Conservation (phyloP, 1,140 invertebrate genomes). For the Chlorops oryzae region DNA sequence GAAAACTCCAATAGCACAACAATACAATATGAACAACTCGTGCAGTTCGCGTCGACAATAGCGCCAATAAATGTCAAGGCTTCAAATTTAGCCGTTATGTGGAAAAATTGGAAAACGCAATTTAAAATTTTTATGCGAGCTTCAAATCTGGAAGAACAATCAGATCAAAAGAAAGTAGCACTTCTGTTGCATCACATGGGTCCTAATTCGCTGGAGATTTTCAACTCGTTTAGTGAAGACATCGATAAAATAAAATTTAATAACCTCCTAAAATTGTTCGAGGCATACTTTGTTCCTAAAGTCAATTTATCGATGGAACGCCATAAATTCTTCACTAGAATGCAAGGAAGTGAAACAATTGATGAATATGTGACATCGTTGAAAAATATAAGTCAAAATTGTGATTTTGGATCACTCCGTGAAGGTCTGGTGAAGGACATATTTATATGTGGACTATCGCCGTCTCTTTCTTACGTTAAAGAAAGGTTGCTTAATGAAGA, state of each 20-base stretch:
- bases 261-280: slow-evolving; percentile 14
- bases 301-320: slow-evolving; percentile 24
- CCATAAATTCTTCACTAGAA: slow-evolving; percentile 25
- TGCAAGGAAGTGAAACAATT: slow-evolving; percentile 23
- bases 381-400: slow-evolving; percentile 18
- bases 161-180: slow-evolving; percentile 18
- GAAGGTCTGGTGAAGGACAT: slow-evolving; percentile 21
- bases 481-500: slow-evolving; percentile 5
- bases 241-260: slow-evolving; percentile 3
- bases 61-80: slow-evolving; percentile 13
- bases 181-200: slow-evolving; percentile 22
- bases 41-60: slow-evolving; percentile 4
- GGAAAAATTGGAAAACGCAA: slow-evolving; percentile 20
- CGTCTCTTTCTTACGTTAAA: slow-evolving; percentile 1
- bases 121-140: slow-evolving; percentile 21
- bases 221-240: slow-evolving; percentile 18
- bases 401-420: slow-evolving; percentile 20
- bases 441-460: slow-evolving; percentile 15
- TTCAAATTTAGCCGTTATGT: slow-evolving; percentile 14
- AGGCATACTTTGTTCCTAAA: slow-evolving; percentile 22
- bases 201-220: slow-evolving; percentile 18
- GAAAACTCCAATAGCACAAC: too few relatives aligned
- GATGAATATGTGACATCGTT: slow-evolving; percentile 22
- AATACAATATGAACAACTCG: too few relatives aligned
- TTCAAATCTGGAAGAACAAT: slow-evolving; percentile 17